These are phyloP conservation scores for Rhagologus leucostigma DNA, from an alignment of 2,113 vertebrate genomes.

Conservation along the genomic window DNA sequence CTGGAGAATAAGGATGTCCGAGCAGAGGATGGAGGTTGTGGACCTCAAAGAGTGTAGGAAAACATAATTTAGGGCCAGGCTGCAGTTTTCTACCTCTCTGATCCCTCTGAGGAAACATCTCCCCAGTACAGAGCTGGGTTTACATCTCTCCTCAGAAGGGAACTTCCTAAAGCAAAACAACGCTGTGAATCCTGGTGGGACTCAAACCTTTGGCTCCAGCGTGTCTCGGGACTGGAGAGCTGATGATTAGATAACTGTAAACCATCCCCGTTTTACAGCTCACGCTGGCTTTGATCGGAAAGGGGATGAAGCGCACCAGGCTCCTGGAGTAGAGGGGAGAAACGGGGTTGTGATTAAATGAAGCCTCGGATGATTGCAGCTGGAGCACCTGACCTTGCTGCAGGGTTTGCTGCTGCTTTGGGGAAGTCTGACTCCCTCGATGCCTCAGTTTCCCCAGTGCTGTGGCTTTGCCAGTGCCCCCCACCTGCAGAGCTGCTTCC, in stretches of 20 bases:
- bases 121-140: neutral
- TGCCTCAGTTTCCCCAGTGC: neutral
- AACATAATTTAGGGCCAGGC: neutral
- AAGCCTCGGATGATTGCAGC: neutral
- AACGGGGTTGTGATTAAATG: neutral
- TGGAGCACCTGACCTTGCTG: neutral
- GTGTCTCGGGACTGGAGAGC: constrained; percentile 11
- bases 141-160: neutral
- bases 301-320: neutral
- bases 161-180: neutral
- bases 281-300: neutral
- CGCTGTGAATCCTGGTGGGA: neutral
- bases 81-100: neutral
- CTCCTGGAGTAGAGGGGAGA: neutral
- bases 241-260: constrained; percentile 51
- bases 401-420: neutral
- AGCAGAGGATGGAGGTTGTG: neutral
- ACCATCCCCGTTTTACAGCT: neutral
- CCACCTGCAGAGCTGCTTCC: neutral
- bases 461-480: neutral
- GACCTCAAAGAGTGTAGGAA: neutral
- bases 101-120: neutral
- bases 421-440: rapidly evolving
- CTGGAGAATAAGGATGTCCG: neutral
- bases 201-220: neutral